These are phyloP conservation scores for Linurgus olivaceus DNA, from an alignment of 2,797 vertebrate genomes.

Conservation along the genomic window DNA sequence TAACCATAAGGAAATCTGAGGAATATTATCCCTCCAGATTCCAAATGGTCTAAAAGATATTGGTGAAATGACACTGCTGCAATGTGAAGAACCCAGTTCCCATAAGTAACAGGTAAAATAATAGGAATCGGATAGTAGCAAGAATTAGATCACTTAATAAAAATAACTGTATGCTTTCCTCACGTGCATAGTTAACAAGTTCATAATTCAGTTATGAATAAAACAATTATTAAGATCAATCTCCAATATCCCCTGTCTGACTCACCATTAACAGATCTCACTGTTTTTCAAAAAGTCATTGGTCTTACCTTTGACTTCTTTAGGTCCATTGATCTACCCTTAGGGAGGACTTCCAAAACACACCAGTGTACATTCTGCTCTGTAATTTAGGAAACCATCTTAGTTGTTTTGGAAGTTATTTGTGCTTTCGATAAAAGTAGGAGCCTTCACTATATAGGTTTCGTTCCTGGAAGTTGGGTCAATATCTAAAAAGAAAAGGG, in stretches of 20 bases:
- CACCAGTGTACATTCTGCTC: neutral
- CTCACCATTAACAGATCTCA: neutral
- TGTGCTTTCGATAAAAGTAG: neutral
- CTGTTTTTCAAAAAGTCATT: neutral
- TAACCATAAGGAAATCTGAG: neutral
- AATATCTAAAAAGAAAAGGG: neutral
- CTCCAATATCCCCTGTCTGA: rapidly evolving
- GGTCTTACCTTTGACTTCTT: neutral
- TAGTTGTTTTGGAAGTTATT: neutral
- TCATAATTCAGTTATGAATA: neutral
- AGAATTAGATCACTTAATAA: neutral
- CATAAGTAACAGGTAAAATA: neutral
- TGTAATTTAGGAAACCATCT: neutral
- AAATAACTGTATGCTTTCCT: neutral
- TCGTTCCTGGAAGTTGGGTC: neutral
- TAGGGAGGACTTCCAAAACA: neutral
- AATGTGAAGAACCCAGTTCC: neutral
- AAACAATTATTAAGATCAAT: neutral
- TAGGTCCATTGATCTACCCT: neutral
- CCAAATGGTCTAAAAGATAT: neutral
- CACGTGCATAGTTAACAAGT: neutral
- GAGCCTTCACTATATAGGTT: neutral
- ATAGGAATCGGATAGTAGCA: neutral
- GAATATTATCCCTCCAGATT: neutral
- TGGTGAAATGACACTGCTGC: neutral